These are phyloP conservation scores for Balaenoptera acutorostrata DNA, from an alignment of 2,113 vertebrate species.

Conservation along the genomic window DNA sequence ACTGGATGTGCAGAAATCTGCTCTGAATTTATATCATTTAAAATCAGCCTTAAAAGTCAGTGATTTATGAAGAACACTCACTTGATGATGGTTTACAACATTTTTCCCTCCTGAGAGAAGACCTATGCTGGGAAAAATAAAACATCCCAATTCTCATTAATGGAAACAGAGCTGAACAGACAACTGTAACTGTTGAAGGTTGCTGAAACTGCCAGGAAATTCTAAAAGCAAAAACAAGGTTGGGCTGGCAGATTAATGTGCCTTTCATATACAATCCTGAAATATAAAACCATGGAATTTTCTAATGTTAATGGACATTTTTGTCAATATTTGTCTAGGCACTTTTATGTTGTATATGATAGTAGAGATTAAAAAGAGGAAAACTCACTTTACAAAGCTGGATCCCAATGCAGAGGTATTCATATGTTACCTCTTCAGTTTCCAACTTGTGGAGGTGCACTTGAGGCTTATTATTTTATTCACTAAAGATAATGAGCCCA, in stretches of 20 bases:
- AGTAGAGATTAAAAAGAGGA: slow-evolving; percentile 35
- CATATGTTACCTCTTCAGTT: neutral
- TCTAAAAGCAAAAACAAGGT: slow-evolving; percentile 63
- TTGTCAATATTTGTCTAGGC: slow-evolving; percentile 58
- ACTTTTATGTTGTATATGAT: neutral
- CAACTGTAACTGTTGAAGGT: neutral
- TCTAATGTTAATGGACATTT: slow-evolving; percentile 28
- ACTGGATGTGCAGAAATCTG: slow-evolving; percentile 26
- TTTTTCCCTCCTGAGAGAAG: slow-evolving; percentile 64
- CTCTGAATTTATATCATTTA: slow-evolving; percentile 49
- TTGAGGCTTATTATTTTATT: neutral
- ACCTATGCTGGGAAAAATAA: slow-evolving; percentile 57
- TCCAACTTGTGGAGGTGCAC: neutral
- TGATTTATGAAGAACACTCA: slow-evolving; percentile 59
- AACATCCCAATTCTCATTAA: slow-evolving; percentile 60
- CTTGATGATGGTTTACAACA: slow-evolving; percentile 60
- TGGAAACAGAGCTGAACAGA: slow-evolving; percentile 63
- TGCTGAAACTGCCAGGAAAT: slow-evolving; percentile 61
- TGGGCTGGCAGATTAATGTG: slow-evolving; percentile 20
- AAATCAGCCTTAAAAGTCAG: slow-evolving; percentile 42
- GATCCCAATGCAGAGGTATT: neutral
- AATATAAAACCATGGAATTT: slow-evolving; percentile 49
- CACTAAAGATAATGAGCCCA: neutral
- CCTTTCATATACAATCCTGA: slow-evolving; percentile 36
- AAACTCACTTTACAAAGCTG: neutral